Conservation (phyloP, 2,113 vertebrate species). For the Calyptomena viridis region DNA sequence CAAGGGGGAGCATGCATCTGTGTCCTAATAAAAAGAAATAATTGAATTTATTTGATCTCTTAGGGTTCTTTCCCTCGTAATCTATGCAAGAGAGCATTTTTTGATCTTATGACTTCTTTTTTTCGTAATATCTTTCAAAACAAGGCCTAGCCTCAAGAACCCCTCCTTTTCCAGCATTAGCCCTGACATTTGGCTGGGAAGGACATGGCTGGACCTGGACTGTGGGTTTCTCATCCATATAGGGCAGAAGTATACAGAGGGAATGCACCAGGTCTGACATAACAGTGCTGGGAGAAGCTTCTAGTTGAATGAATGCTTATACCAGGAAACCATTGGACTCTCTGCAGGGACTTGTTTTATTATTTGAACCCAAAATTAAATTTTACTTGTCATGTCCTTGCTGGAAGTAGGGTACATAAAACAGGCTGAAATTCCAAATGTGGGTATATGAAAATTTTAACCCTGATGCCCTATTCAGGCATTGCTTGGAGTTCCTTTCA, state of each 20-base stretch:
- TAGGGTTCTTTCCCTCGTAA: not conserved
- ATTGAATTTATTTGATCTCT: not conserved
- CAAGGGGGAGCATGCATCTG: not conserved
- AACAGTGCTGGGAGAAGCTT: not conserved
- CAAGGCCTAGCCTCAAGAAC: not conserved
- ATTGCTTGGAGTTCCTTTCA: not conserved
- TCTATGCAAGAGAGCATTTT: not conserved
- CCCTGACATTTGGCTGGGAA: not conserved
- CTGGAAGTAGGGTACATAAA: not conserved
- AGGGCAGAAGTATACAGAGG: not conserved
- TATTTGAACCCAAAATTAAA: not conserved
- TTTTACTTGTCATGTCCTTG: not conserved
- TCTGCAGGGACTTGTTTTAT: not conserved
- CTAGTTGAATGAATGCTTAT: not conserved
- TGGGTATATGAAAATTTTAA: not conserved
- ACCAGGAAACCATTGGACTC: not conserved
- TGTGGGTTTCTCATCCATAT: rapidly evolving
- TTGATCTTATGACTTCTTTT: not conserved
- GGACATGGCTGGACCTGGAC: not conserved
- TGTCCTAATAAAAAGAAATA: not conserved
- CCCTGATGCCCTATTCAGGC: not conserved
- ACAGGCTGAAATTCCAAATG: not conserved
- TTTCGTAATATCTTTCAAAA: not conserved
- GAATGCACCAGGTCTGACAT: not conserved
- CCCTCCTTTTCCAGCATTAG: not conserved